Conservation (phyloP, 2,113 vertebrate genomes). For the Sinosuthora webbiana region DNA sequence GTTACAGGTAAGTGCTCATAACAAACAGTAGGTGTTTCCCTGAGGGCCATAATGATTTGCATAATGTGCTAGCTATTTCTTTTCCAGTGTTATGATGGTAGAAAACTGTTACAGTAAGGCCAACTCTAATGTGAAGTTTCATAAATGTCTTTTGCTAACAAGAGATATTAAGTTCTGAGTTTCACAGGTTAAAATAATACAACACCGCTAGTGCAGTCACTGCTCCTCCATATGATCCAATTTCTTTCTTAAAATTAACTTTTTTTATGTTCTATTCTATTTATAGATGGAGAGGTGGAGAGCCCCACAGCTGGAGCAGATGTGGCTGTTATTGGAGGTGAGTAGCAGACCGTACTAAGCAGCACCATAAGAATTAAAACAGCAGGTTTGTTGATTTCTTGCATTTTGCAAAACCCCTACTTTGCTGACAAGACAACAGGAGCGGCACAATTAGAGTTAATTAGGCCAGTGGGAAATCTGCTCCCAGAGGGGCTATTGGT, state of each 20-base stretch:
- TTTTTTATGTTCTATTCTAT: slow-evolving; percentile 25
- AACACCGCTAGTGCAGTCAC: background rate
- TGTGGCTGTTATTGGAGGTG: slow-evolving; percentile 71
- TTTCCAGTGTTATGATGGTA: background rate
- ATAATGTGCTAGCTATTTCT: slow-evolving; percentile 45
- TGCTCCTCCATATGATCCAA: background rate
- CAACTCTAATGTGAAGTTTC: background rate
- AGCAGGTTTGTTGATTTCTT: background rate
- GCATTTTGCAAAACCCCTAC: background rate
- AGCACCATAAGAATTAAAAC: background rate
- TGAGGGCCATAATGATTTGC: background rate
- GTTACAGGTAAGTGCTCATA: slow-evolving; percentile 44
- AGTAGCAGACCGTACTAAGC: background rate
- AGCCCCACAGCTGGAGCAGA: slow-evolving; percentile 42
- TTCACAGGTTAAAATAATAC: slow-evolving; percentile 16
- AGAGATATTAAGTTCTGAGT: background rate
- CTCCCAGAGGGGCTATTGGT: slow-evolving; percentile 19
- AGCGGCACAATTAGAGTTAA: slow-evolving; percentile 20
- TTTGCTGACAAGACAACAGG: slow-evolving; percentile 40
- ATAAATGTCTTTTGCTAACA: background rate
- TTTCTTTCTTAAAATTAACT: slow-evolving; percentile 22
- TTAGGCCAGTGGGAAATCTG: slow-evolving; percentile 46
- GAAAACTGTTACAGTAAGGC: background rate
- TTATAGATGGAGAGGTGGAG: slow-evolving; percentile 56
- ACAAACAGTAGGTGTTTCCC: slow-evolving; percentile 49